Conservation (phyloP, 1,140 invertebrate species). For the Nasonia longicornis region DNA sequence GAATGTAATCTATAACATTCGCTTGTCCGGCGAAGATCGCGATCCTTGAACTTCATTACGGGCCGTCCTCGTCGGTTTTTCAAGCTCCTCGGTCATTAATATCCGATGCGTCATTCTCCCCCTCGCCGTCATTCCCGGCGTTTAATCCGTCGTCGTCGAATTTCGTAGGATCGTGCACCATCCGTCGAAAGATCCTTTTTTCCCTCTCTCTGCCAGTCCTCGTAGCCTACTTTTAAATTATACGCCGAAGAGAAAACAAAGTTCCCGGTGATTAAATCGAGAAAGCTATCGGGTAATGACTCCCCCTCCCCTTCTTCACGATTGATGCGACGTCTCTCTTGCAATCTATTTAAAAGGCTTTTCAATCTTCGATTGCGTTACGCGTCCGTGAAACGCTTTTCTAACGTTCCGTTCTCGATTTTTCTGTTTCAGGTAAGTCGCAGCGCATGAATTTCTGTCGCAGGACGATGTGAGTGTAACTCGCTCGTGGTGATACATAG, state of each 20-base stretch:
- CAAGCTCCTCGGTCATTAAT: too few relatives aligned
- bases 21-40: too few relatives aligned
- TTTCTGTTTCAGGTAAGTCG: neutral
- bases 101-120: too few relatives aligned
- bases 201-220: neutral
- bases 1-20: too few relatives aligned
- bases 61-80: too few relatives aligned
- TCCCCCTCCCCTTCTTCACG: too few relatives aligned
- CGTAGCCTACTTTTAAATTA: neutral
- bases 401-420: neutral
- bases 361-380: conserved; percentile 5
- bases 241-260: neutral
- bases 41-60: too few relatives aligned
- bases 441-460: neutral
- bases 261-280: too few relatives aligned
- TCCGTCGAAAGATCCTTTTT: neutral
- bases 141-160: too few relatives aligned
- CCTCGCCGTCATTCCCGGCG: too few relatives aligned
- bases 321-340: conserved; percentile 4
- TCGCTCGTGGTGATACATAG: neutral
- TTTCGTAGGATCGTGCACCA: neutral
- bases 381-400: neutral
- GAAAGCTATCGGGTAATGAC: too few relatives aligned
- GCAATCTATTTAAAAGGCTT: conserved; percentile 60
- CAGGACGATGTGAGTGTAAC: neutral